phyloP scores from a whole-genome alignment of 1,140 invertebrate species.

The Lepidurus apus region DNA sequence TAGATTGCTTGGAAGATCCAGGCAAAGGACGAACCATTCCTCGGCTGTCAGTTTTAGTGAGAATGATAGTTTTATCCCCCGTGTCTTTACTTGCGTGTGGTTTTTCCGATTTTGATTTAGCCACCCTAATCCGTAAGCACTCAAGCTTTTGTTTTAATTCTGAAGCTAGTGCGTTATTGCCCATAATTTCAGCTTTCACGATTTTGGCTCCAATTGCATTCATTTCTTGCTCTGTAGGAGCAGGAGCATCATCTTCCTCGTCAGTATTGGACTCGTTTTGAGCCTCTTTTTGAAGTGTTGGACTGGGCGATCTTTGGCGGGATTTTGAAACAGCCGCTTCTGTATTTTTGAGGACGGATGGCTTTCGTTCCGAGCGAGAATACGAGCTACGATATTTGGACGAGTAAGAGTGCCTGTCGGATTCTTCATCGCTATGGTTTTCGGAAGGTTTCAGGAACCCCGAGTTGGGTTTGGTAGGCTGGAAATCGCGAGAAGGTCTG shows the following conservation, averaged over 20 bases:
- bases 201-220: constrained; percentile 81
- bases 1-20: constrained; percentile 36
- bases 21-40: constrained; percentile 48
- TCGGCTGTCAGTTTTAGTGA: constrained; percentile 62
- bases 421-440: background rate
- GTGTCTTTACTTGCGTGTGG: constrained; percentile 45
- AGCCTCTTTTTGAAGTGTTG: background rate
- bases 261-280: constrained; percentile 26
- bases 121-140: constrained; percentile 46
- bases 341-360: background rate
- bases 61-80: constrained; percentile 51
- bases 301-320: background rate
- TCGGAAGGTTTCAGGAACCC: background rate
- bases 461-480: background rate
- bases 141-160: constrained; percentile 71
- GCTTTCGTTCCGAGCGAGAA: background rate
- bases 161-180: constrained; percentile 60
- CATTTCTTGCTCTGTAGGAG: constrained; percentile 70
- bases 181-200: constrained; percentile 84
- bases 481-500: background rate
- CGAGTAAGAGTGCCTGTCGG: background rate
- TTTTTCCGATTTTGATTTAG: constrained; percentile 24
- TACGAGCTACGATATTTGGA: background rate
- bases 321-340: background rate
- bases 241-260: constrained; percentile 31